phyloP scores from a whole-genome alignment of 2,888 invertebrate genomes.

The Drosophila neotestacea region DNA sequence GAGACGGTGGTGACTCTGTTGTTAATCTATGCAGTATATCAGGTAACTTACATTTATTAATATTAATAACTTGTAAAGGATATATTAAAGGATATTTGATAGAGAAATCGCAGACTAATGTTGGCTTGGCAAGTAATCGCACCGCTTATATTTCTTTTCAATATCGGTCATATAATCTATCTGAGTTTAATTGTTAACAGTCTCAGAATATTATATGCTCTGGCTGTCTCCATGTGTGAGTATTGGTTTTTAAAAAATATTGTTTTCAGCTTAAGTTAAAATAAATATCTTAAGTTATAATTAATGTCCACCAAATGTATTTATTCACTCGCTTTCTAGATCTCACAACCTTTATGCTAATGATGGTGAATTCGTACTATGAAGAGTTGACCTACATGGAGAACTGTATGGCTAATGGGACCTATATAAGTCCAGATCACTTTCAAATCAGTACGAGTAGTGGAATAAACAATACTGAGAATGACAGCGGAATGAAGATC shows the following conservation, averaged over 20 bases:
- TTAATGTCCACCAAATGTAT: too few relatives aligned
- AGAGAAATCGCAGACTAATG: constrained; percentile 15
- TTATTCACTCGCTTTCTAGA: neutral
- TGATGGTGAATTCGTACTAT: constrained; percentile 22
- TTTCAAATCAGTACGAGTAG: neutral
- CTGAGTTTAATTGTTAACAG: neutral
- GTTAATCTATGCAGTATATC: constrained; percentile 1
- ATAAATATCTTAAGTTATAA: too few relatives aligned
- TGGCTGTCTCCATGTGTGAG: constrained; percentile 19
- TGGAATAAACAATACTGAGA: neutral
- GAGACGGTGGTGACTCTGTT: neutral
- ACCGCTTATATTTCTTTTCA: constrained; percentile 11
- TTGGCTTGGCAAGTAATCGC: constrained; percentile 11
- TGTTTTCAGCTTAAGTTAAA: too few relatives aligned
- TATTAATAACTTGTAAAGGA: too few relatives aligned
- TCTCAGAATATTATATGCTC: neutral
- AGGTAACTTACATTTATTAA: constrained; percentile 1
- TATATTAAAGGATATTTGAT: too few relatives aligned
- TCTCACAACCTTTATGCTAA: constrained; percentile 9
- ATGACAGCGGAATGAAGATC: neutral
- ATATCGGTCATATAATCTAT: constrained; percentile 15
- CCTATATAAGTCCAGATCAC: neutral
- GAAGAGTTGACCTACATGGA: constrained; percentile 14
- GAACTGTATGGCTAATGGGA: neutral
- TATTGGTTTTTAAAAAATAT: neutral